Conservation (phyloP, 2,113 vertebrate genomes). For the Cephalopholis sonnerati region DNA sequence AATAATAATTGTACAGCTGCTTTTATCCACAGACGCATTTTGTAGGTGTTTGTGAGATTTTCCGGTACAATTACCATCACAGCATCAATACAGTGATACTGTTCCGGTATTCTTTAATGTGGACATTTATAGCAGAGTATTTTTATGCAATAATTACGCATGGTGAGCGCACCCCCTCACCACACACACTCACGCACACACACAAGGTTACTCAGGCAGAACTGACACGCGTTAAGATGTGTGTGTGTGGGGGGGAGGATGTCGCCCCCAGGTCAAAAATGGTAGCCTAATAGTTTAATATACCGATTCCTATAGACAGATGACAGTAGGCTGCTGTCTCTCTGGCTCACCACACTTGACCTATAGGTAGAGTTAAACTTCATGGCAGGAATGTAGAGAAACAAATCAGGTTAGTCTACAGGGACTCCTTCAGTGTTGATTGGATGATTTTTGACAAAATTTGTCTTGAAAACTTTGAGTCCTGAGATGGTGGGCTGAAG, state of each 20-base stretch:
- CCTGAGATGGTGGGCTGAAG: conserved; percentile 12
- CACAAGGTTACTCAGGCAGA: conserved; percentile 56
- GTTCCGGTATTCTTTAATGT: background rate
- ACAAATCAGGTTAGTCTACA: conserved; percentile 12
- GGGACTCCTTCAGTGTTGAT: background rate
- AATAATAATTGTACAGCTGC: background rate
- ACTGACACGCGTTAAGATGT: conserved; percentile 61
- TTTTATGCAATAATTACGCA: conserved; percentile 32
- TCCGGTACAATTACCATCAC: background rate
- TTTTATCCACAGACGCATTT: background rate
- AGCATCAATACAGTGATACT: background rate
- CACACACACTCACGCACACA: conserved; percentile 2
- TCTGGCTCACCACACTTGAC: conserved; percentile 28
- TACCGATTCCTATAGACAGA: conserved; percentile 60
- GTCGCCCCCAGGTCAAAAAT: conserved; percentile 64
- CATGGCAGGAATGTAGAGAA: conserved; percentile 1
- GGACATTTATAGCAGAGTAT: conserved; percentile 13
- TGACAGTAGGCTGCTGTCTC: conserved; percentile 66
- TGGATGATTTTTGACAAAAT: background rate
- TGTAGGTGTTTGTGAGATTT: background rate
- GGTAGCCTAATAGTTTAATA: conserved; percentile 65
- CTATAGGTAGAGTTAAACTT: background rate
- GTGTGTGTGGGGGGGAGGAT: conserved; percentile 30
- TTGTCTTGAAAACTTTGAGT: background rate
- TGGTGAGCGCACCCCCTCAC: conserved; percentile 5